Conservation (phyloP, 2,113 vertebrate species). For the Megalops atlanticus region DNA sequence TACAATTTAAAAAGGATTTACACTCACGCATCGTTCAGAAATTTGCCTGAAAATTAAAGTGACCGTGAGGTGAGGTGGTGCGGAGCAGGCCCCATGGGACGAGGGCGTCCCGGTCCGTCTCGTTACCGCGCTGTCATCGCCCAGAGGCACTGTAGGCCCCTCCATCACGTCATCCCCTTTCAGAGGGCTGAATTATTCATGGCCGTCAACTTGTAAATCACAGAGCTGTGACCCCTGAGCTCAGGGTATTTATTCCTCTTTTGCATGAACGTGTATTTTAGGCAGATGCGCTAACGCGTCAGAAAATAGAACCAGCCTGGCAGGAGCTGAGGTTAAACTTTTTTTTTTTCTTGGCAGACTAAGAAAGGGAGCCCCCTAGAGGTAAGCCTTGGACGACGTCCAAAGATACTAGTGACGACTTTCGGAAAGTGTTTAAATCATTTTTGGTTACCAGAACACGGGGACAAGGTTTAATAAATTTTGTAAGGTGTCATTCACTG, state of each 20-base stretch:
- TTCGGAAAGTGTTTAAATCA: background rate
- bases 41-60: too few species aligned
- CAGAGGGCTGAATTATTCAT: conserved; percentile 1
- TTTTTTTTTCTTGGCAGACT: background rate
- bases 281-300: conserved; percentile 14
- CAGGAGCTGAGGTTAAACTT: conserved; percentile 4
- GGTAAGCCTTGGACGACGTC: background rate
- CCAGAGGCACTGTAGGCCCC: too few species aligned
- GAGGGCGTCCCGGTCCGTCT: too few species aligned
- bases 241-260: conserved; percentile 12
- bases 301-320: conserved; percentile 3
- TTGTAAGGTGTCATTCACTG: background rate
- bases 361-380: conserved; percentile 6
- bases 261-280: conserved; percentile 17
- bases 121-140: too few species aligned
- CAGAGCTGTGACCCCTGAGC: background rate
- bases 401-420: background rate
- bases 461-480: background rate
- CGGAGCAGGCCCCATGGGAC: too few species aligned
- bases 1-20: background rate
- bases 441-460: background rate
- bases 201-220: background rate
- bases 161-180: background rate
- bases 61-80: too few species aligned
- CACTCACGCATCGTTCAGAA: background rate